Percentiles rank a stretch among this genome's conserved stretches.
Evolutionary conservation across 2,888 invertebrate genomes (phyloP).

Genomic region (Bimastos eiseni): DNA sequence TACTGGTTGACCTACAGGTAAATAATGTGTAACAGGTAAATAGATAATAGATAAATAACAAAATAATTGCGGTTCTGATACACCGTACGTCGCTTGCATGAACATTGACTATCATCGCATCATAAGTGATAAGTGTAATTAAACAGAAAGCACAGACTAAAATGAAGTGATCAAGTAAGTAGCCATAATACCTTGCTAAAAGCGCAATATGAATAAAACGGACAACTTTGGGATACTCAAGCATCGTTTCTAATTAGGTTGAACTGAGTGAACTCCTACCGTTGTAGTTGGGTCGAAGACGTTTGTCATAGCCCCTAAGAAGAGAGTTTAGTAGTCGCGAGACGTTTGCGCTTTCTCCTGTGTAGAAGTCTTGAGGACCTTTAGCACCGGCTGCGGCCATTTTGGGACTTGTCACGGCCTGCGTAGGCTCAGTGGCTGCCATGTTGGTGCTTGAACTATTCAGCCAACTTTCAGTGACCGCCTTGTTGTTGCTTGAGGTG

Average conservation of each 20-base stretch:
- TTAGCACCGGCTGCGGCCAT: neutral
- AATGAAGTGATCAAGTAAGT: too few species aligned
- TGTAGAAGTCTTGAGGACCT: constrained; percentile 21
- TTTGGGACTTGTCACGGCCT: neutral
- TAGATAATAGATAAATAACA: too few species aligned
- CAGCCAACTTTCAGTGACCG: neutral
- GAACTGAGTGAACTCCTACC: constrained; percentile 34
- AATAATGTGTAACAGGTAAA: too few species aligned
- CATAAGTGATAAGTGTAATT: too few species aligned
- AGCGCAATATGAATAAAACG: too few species aligned
- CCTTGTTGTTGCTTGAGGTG: neutral
- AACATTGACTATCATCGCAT: neutral
- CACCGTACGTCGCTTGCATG: neutral
- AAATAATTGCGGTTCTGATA: neutral
- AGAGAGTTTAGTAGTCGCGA: constrained; percentile 45
- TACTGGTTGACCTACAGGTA: constrained; percentile 65
- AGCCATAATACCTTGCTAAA: too few species aligned
- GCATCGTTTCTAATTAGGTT: too few species aligned
- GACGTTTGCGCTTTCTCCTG: constrained; percentile 41
- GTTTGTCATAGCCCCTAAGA: constrained; percentile 47
- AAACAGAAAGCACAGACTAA: too few species aligned
- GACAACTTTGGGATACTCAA: too few species aligned
- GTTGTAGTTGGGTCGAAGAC: constrained; percentile 47
- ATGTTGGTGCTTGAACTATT: neutral
- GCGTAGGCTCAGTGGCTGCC: neutral